phyloP scores from a whole-genome alignment of 2,888 invertebrate genomes.

The Tetranychus truncatus region DNA sequence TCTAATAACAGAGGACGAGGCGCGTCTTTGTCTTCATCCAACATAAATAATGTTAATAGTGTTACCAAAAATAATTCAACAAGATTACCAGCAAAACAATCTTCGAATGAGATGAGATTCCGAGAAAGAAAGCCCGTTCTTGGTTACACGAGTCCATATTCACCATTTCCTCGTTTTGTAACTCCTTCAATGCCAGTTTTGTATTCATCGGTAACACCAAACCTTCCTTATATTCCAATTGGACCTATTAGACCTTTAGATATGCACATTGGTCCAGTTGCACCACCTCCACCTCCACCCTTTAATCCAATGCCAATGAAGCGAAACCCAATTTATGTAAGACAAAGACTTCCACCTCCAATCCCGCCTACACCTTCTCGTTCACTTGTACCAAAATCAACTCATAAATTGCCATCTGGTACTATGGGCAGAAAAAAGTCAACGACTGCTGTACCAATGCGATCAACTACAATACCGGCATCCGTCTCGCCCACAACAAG shows the following conservation, averaged over 20 bases:
- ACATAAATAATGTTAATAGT: not conserved
- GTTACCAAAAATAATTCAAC: not conserved
- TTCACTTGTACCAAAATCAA: not conserved
- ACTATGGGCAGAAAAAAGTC: not conserved
- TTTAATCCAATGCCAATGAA: slow-evolving; percentile 4
- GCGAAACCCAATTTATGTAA: not conserved
- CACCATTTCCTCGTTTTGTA: not conserved
- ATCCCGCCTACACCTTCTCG: not conserved
- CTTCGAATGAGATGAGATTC: not conserved
- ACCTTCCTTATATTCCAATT: not conserved
- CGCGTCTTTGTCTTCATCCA: not conserved
- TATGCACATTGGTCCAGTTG: not conserved
- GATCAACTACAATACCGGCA: not conserved
- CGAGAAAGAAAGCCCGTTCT: not conserved
- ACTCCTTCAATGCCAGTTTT: not conserved
- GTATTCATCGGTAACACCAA: not conserved
- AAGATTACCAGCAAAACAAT: not conserved
- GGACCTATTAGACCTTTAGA: slow-evolving; percentile 5
- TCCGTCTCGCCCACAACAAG: not conserved
- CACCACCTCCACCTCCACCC: slow-evolving; percentile 1
- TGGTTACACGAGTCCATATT: not conserved
- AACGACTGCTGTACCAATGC: not conserved
- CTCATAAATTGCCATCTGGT: not conserved
- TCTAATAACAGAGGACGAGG: not conserved
- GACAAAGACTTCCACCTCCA: slow-evolving; percentile 7